Evolutionary conservation across 1,140 invertebrate species (phyloP), one percentile per base, ranked within the genome.

Genomic region (Pantala flavescens): DNA sequence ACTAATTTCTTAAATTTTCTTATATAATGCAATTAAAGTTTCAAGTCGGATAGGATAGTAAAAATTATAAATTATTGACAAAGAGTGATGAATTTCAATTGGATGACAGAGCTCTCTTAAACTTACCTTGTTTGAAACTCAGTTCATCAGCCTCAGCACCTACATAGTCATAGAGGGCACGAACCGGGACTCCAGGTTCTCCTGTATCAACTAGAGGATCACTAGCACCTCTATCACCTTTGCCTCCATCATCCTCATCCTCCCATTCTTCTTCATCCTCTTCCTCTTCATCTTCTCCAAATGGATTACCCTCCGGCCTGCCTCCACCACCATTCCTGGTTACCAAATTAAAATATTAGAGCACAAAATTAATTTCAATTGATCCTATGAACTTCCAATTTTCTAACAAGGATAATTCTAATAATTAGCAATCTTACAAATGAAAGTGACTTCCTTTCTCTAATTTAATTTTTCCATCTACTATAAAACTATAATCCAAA

Each of bases 101-200:
- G 28, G 28, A 36, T 36, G 28, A 36, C 9, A 36, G 28, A 36
- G 9, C 28, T 36, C 2, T 9, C 28, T 9, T 36, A 14, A 7
- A 63, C 49, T 80, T 83, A 97, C 97, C 97, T 89, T 94, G 92
- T 85, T 95, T 93, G 83, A 98, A 98, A 83, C 90, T 94, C 19
- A 99, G 88, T 84, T 99, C 97, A 84, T 98, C 97, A 77, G 91
- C 92, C 87, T 98, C 97, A 0, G 95, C 94, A 76, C 95, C 95
- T 78, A 94, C 93, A 82, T 99, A 99, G 84, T 98, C 95, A 82
- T 98, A 98, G 1, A 99, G 85, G 28, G 97, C 97, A 80, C 93
- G 89, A 36, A 98, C 96, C 70, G 94, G 93, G 77, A 98, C 90
- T 23, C 95, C 95, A 71, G 94, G 93, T 84, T 96, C 93, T 43